phyloP scores from a whole-genome alignment of 2,888 invertebrate species.

The Onchidella celtica region DNA sequence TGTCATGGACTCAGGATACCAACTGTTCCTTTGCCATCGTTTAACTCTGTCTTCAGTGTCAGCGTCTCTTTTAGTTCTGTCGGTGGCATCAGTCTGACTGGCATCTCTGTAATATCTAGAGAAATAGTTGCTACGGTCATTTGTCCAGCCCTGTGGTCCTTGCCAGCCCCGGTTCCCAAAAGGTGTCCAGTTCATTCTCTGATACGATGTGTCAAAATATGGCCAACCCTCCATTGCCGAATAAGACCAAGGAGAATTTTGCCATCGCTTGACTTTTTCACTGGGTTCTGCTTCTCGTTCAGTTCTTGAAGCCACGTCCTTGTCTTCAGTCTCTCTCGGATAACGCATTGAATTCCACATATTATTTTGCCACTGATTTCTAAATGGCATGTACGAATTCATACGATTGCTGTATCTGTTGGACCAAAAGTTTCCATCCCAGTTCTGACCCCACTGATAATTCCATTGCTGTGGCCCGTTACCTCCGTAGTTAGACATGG shows the following conservation, averaged over 20 bases:
- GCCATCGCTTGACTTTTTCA: neutral
- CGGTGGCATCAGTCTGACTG: neutral
- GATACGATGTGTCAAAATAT: no score
- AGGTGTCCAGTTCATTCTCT: neutral
- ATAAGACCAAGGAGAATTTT: neutral
- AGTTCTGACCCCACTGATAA: no score
- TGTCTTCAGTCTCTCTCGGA: neutral
- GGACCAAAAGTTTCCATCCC: no score
- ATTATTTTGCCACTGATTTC: neutral
- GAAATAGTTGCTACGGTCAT: neutral
- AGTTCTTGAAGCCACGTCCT: neutral
- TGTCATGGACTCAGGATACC: neutral
- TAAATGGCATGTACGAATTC: neutral
- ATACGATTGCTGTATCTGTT: no score
- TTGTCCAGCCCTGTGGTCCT: neutral
- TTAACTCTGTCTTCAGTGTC: neutral
- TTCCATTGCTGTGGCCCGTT: no score
- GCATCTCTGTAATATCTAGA: neutral
- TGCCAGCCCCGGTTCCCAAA: neutral
- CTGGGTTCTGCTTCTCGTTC: neutral
- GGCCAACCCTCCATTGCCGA: neutral
- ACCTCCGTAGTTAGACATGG: no score
- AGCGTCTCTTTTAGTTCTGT: slow-evolving; percentile 2
- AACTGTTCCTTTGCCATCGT: neutral
- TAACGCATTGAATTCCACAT: neutral